Conservation (phyloP, 2,797 vertebrate genomes). For the Lacerta agilis region DNA sequence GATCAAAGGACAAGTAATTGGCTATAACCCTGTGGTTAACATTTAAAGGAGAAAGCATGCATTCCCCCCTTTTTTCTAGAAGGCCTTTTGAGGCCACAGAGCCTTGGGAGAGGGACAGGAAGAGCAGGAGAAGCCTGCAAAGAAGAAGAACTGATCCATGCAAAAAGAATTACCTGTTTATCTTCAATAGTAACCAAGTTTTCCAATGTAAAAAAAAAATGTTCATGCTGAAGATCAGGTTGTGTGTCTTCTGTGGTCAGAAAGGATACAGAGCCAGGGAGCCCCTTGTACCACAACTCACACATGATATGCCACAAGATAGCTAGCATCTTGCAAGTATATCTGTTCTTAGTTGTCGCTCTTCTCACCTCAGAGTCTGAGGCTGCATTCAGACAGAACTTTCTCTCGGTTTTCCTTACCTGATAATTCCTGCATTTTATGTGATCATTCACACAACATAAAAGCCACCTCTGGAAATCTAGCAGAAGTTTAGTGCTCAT, state of each 20-base stretch:
- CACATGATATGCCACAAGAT: not conserved
- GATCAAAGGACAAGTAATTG: not conserved
- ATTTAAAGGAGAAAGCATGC: constrained; percentile 17
- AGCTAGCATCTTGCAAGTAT: not conserved
- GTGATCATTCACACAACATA: too few relatives aligned
- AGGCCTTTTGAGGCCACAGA: not conserved
- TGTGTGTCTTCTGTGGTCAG: not conserved
- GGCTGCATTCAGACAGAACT: too few relatives aligned
- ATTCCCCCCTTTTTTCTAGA: constrained; percentile 19
- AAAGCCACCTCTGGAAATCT: too few relatives aligned
- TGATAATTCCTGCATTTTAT: too few relatives aligned
- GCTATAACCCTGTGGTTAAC: not conserved
- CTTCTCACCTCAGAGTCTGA: not conserved
- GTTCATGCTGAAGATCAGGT: not conserved
- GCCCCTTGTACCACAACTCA: not conserved
- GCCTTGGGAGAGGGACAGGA: not conserved
- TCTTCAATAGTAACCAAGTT: not conserved
- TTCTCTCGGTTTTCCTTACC: too few relatives aligned
- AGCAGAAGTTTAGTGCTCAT: too few relatives aligned
- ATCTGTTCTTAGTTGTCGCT: not conserved
- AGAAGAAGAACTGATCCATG: not conserved
- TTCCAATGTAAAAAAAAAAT: not conserved
- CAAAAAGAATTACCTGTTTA: not conserved
- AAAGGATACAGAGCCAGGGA: not conserved
- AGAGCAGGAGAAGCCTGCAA: not conserved